A percentile compares a stretch with the other conserved stretches of the same genome.
These are phyloP conservation scores for Polypterus senegalus DNA, from an alignment of 2,113 vertebrate genomes.

Conservation along the genomic window DNA sequence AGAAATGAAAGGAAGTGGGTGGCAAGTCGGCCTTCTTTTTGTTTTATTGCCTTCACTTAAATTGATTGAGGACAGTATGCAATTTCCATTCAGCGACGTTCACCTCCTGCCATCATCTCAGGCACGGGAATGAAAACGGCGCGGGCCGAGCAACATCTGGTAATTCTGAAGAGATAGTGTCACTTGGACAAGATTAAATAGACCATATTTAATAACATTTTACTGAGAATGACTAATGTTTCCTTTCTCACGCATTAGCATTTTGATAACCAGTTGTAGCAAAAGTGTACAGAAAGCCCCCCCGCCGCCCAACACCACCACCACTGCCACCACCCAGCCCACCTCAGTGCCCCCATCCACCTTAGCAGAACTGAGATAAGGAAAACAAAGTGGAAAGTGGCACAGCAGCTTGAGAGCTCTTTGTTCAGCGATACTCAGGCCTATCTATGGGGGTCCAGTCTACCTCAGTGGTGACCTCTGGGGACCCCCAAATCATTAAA, in stretches of 20 bases:
- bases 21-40: constrained; percentile 13
- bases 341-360: no score
- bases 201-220: constrained; percentile 29
- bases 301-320: no score
- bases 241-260: constrained; percentile 17
- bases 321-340: no score
- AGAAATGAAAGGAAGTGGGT: no score
- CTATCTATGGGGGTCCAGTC: no score
- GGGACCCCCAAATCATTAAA: no score
- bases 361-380: constrained; percentile 1
- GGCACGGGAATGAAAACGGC: constrained; percentile 16
- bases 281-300: background rate
- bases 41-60: constrained; percentile 28
- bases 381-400: background rate
- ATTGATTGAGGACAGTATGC: constrained; percentile 18
- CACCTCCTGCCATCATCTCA: constrained; percentile 9
- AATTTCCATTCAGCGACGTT: constrained; percentile 27
- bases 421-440: no score
- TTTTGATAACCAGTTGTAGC: constrained; percentile 19
- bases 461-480: no score
- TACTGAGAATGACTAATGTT: constrained; percentile 19
- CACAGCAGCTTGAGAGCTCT: constrained; percentile 14
- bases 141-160: constrained; percentile 24
- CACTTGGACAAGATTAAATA: constrained; percentile 27
- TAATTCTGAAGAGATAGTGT: constrained; percentile 27